These are phyloP conservation scores for Melozone crissalis DNA, from an alignment of 2,113 vertebrate species.

Conservation along the genomic window DNA sequence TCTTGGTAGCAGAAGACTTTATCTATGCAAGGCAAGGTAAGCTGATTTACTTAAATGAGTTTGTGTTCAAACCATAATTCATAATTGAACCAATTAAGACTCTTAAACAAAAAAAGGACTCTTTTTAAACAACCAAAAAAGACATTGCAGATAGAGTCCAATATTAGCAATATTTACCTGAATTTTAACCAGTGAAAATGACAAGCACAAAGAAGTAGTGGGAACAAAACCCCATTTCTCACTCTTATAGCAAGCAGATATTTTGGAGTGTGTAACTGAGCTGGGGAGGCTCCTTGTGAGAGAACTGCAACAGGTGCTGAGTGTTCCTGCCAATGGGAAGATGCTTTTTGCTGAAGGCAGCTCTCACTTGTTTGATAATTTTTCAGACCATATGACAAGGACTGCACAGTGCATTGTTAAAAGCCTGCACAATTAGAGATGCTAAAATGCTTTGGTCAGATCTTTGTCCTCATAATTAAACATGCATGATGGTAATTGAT, in stretches of 20 bases:
- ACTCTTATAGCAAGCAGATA: neutral
- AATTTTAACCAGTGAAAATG: neutral
- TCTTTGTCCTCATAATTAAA: slow-evolving; percentile 68
- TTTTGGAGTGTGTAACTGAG: neutral
- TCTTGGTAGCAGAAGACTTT: neutral
- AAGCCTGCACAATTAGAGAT: slow-evolving; percentile 32
- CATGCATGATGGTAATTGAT: slow-evolving; percentile 62
- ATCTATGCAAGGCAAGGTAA: neutral
- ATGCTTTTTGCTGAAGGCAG: neutral
- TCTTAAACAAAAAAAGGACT: neutral
- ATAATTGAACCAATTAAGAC: neutral
- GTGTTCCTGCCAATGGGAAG: neutral
- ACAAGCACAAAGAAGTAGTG: neutral
- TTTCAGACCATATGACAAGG: slow-evolving; percentile 12
- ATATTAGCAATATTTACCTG: neutral
- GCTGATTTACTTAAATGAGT: neutral
- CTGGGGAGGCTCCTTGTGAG: neutral
- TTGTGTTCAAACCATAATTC: neutral
- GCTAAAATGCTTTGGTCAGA: slow-evolving; percentile 55
- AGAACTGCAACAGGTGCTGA: neutral
- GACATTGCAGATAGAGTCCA: neutral
- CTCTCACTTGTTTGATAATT: neutral
- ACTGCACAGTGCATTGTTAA: slow-evolving; percentile 34
- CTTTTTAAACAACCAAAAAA: neutral
- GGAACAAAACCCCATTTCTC: neutral